Base-by-base conservation (phyloP, 2,888 invertebrate genomes). In the Phanerotoma sp. region DNA sequence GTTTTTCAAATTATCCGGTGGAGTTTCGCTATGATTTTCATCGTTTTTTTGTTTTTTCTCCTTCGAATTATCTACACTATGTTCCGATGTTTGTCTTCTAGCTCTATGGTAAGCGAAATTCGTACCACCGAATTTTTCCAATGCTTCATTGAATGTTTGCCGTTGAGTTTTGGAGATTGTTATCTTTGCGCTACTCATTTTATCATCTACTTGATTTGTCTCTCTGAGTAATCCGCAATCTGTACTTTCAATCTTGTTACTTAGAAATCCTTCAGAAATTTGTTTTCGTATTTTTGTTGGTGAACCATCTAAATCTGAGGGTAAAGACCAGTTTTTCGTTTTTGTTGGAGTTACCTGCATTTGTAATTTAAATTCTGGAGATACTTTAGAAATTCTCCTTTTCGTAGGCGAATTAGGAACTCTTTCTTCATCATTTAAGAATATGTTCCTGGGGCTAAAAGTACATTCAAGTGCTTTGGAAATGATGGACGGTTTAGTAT, bases 381-480 rank as follows among this genome's bases (percentile, higher is more conserved):
- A 60, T 4, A 63, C 60, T 4, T 62, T 65, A 3, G 66, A 66
- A 2, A 68, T 63, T 7, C 65, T 58, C 16, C 72, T 62, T 45
- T 75, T 74, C 5, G 62, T 70, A 3, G 74, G 74, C 1, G 75
- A 75, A 51, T 69, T 71, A 10, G 70, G 66, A 4, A 66, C 62
- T 32, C 68, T 73, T 3, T 67, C 69, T 4, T 66, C 68, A 41
- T 67, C 68, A 49, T 65, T 66, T 4, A 56, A 45, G n/a, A 46
- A 35, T 4, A 56, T 32, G 22, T 62, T 53, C 1, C 44, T 35
- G 25, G 62, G 54, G 21, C 47, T 53, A 5, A 60, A 53, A 5
- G 57, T 54, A n/a, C 30, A 40, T 25, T 33, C 56, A 1, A 48
- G 47, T 6, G 53, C 42, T 9, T 56, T 57, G 5, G 57, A 60